phyloP scores from a whole-genome alignment of 1,140 invertebrate genomes.

The Drosophila parvula region DNA sequence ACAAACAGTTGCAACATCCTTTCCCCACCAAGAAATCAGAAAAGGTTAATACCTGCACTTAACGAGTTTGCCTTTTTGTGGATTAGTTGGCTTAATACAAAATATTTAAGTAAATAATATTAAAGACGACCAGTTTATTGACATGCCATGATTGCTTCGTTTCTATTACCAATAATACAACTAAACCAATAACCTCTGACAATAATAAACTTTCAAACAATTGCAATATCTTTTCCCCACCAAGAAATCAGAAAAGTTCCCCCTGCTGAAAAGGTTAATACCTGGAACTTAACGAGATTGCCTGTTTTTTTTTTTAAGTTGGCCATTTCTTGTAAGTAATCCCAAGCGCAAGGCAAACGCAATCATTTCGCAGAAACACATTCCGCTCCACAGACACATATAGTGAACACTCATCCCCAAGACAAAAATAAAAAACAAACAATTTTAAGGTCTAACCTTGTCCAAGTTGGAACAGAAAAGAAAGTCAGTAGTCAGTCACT shows the following conservation, averaged over 20 bases:
- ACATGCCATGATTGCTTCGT: too few species aligned
- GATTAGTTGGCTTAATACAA: too few species aligned
- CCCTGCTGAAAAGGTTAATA: not conserved
- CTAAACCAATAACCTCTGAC: too few species aligned
- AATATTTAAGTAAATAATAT: not conserved
- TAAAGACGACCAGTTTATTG: not conserved
- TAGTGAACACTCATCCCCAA: not conserved
- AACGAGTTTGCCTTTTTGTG: slow-evolving; percentile 33
- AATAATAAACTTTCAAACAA: too few species aligned
- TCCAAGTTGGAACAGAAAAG: slow-evolving; percentile 17
- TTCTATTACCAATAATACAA: too few species aligned
- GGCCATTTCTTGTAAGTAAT: slow-evolving; percentile 13
- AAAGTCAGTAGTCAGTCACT: slow-evolving; percentile 30
- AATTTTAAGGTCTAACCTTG: slow-evolving; percentile 29
- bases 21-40: too few species aligned
- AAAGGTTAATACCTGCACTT: slow-evolving; percentile 12
- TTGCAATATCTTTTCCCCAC: too few species aligned
- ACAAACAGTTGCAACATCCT: too few species aligned
- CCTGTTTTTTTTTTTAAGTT: slow-evolving; percentile 25
- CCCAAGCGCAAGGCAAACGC: slow-evolving; percentile 23
- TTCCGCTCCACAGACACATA: not conserved
- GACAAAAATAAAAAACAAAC: slow-evolving; percentile 1
- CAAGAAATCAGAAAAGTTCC: too few species aligned
- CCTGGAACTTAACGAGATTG: slow-evolving; percentile 30
- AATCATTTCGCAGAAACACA: slow-evolving; percentile 21